Conservation (phyloP, 2,113 vertebrate species). For the Serinus canaria region DNA sequence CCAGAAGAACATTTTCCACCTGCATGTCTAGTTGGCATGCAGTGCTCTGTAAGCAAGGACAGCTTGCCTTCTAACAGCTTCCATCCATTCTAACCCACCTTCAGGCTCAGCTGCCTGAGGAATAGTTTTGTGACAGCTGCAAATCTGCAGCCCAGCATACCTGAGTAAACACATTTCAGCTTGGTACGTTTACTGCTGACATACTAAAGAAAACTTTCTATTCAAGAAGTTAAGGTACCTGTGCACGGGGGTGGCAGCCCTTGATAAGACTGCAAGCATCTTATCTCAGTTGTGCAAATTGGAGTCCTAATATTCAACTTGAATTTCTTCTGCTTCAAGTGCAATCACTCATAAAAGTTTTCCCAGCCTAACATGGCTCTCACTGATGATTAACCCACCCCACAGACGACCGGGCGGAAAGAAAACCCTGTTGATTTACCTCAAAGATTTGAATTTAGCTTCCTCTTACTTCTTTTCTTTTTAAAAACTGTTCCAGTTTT, state of each 20-base stretch:
- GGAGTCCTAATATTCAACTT: not conserved
- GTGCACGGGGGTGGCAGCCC: not conserved
- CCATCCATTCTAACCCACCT: not conserved
- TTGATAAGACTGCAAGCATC: not conserved
- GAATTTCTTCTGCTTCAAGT: not conserved
- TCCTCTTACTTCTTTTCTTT: not conserved
- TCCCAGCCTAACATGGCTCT: not conserved
- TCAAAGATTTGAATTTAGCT: not conserved
- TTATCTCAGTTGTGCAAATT: not conserved
- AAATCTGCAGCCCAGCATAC: not conserved
- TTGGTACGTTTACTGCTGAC: not conserved
- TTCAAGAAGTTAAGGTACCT: not conserved
- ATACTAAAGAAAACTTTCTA: not conserved
- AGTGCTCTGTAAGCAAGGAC: not conserved
- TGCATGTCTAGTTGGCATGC: not conserved
- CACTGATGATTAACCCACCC: not conserved
- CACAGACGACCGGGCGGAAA: not conserved
- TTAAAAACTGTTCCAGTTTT: not conserved
- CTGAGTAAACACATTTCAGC: not conserved
- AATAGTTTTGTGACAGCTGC: not conserved
- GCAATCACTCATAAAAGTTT: not conserved
- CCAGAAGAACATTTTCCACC: not conserved
- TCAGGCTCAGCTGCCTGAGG: not conserved
- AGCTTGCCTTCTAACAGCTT: not conserved
- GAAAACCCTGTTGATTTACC: not conserved